phyloP scores from a whole-genome alignment of 2,888 invertebrate genomes.

The Mystacides longicornis region DNA sequence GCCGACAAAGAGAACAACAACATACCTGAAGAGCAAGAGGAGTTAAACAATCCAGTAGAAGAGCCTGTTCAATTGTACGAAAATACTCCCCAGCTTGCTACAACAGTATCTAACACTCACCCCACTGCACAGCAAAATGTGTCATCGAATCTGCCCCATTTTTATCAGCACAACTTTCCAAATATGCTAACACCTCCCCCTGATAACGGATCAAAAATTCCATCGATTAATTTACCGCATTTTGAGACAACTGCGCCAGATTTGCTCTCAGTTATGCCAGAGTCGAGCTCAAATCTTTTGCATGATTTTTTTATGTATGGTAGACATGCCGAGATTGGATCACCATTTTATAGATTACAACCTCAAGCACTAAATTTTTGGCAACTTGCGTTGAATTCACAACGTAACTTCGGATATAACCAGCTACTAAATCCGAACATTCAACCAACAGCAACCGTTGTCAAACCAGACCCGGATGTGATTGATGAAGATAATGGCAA shows the following conservation, averaged over 20 bases:
- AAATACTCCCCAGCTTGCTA: slow-evolving; percentile 8
- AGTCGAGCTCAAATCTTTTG: neutral
- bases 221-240: neutral
- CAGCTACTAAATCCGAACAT: too few relatives aligned
- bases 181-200: neutral
- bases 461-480: too few relatives aligned
- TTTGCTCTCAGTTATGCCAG: slow-evolving; percentile 4
- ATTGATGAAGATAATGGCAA: too few relatives aligned
- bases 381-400: neutral
- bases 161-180: too few relatives aligned
- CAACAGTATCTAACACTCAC: slow-evolving; percentile 6
- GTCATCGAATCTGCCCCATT: neutral
- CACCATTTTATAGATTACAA: neutral
- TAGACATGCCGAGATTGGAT: neutral
- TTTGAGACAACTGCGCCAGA: slow-evolving; percentile 9
- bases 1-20: slow-evolving; percentile 18
- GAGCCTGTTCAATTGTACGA: neutral
- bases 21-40: neutral
- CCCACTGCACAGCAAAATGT: neutral
- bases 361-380: neutral
- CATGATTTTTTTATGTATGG: slow-evolving; percentile 8
- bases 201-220: neutral
- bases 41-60: neutral
- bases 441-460: too few relatives aligned
- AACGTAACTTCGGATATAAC: too few relatives aligned